Conservation (phyloP, 2,113 vertebrate species). For the Myiopsitta monachus region DNA sequence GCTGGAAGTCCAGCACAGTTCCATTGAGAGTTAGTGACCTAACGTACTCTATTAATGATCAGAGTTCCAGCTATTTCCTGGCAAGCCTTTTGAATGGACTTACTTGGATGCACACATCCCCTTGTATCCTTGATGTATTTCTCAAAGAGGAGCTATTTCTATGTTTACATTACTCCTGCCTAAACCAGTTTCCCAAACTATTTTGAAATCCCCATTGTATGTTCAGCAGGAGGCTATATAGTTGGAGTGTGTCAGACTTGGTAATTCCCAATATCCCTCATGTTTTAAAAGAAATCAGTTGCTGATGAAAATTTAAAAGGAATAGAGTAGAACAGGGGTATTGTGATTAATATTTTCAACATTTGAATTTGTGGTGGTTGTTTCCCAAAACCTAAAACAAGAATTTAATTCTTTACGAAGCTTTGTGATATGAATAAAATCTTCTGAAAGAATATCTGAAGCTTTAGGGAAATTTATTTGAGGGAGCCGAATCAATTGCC, state of each 20-base stretch:
- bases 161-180: background rate
- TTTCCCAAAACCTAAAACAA: background rate
- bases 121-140: background rate
- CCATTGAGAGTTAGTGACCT: background rate
- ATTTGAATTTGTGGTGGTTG: background rate
- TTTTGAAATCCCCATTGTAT: background rate
- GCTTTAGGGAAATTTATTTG: background rate
- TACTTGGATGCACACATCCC: background rate
- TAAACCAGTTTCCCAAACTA: background rate
- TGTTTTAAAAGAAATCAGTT: background rate
- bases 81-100: background rate
- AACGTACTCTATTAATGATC: background rate
- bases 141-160: conserved; percentile 5
- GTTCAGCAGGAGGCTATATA: background rate
- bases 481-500: background rate
- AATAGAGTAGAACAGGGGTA: background rate
- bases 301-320: background rate
- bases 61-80: background rate
- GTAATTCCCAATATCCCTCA: background rate
- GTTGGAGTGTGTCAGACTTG: background rate
- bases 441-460: background rate
- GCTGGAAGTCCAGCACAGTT: background rate
- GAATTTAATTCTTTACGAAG: background rate
- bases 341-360: background rate
- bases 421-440: background rate